Base-by-base conservation (phyloP, 1,140 invertebrate species). In the Tetragnatha versicolor region DNA sequence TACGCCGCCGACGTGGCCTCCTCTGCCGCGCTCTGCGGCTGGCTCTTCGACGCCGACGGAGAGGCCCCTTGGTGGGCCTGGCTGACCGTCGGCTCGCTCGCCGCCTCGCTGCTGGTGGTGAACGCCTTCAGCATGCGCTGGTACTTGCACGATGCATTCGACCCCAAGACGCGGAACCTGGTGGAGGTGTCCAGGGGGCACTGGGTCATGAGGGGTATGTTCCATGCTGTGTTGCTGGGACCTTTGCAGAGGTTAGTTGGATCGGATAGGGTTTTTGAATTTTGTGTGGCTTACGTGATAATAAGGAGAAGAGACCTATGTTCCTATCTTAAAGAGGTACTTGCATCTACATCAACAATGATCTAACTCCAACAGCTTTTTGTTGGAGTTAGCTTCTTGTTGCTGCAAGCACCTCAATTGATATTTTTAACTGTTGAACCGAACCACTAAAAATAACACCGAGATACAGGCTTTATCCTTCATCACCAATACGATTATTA, bases 81-180 rank as follows among this genome's bases (percentile, higher is more conserved):
- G 58, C 49, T 83, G n/a, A 83, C 82, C 0, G 22, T 83, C 33
- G 51, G 29, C 2, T 22, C 81, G 2, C 72, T 81, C 10, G 17
- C 81, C 0, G 17, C 78, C 5, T 81, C 83, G 6, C 63, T 70
- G 7, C 29, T 84, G 22, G 61, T 81, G 9, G 78, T 82, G 12
- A 84, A 84, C 47, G 69, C 51, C 20, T 79, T 82, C 53, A 83
- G 82, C 37, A 49, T 84, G 1, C 78, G 82, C 58, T 84, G 82
- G 82, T 83, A 82, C 42, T 39, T 79, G 17, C 79, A 80, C 42
- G 79, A 80, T 51, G 31, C 39, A 7, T 29, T 75, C 3, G 69
- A 80, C n/a, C 25, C 51, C 4, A 25, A 58, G 22, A 80, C 55
- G 53, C 53, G 45, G 14, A 47, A 58, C 51, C 68, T 75, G 20